A percentile compares a stretch with the other conserved stretches of the same genome.
These are phyloP conservation scores for Aurelia sp. DNA, from an alignment of 30 jellyfish, hydroid and myxozoan genomes.

Conservation along the genomic window DNA sequence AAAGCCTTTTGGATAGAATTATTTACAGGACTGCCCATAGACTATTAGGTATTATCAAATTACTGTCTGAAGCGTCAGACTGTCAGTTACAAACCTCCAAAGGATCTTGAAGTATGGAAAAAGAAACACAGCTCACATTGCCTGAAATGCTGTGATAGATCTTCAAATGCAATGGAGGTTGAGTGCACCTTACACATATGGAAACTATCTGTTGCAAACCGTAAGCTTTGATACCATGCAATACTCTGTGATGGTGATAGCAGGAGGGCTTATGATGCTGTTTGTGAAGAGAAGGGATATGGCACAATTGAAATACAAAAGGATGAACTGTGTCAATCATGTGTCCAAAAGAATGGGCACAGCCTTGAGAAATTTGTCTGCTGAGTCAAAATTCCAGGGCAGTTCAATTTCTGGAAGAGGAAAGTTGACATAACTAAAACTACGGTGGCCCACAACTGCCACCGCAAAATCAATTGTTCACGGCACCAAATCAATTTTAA, in stretches of 20 bases:
- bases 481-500: too few relatives aligned
- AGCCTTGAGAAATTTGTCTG: slow-evolving; percentile 30
- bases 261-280: slow-evolving; percentile 52
- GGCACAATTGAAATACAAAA: slow-evolving; percentile 22
- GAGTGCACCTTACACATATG: slow-evolving; percentile 53
- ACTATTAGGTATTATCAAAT: slow-evolving; percentile 33
- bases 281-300: slow-evolving; percentile 2
- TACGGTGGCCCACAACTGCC: too few relatives aligned
- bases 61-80: slow-evolving; percentile 20
- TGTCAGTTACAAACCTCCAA: too few relatives aligned
- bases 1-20: slow-evolving; percentile 41
- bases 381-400: slow-evolving; percentile 1
- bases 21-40: slow-evolving; percentile 66
- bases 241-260: slow-evolving; percentile 64
- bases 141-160: slow-evolving; percentile 9
- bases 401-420: not conserved
- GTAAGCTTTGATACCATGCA: slow-evolving; percentile 42
- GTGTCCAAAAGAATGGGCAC: slow-evolving; percentile 71
- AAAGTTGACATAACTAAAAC: not conserved
- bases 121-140: too few relatives aligned
- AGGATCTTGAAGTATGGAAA: too few relatives aligned
- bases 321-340: slow-evolving; percentile 62
- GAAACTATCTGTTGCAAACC: slow-evolving; percentile 8
- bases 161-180: slow-evolving; percentile 51
- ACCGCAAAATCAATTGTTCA: too few relatives aligned